Evolutionary conservation across 1,140 invertebrate genomes (phyloP).

Genomic region (Oreohelix idahoensis): DNA sequence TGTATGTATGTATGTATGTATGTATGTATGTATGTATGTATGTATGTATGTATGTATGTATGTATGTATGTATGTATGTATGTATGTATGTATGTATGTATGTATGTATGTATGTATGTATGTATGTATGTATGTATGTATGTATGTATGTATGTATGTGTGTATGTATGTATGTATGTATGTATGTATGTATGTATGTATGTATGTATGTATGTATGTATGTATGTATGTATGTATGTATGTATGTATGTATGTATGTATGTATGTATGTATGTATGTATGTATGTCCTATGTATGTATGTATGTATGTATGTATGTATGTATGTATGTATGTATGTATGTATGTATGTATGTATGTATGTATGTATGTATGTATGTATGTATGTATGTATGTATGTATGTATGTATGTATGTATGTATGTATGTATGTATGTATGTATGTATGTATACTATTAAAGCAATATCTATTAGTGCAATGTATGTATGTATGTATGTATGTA

Average conservation of each 20-base stretch:
- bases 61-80: constrained; percentile 21
- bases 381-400: constrained; percentile 3
- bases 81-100: neutral
- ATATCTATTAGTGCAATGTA: too few relatives aligned
- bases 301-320: neutral
- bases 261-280: too few relatives aligned
- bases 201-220: too few relatives aligned
- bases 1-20: neutral
- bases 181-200: neutral
- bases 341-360: neutral
- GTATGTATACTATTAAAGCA: neutral
- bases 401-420: constrained; percentile 11
- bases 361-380: constrained; percentile 9
- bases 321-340: constrained; percentile 6
- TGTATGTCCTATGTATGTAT: too few relatives aligned
- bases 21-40: neutral
- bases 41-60: constrained; percentile 21
- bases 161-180: neutral
- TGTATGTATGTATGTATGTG: neutral
- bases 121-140: neutral
- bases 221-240: too few relatives aligned
- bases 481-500: too few relatives aligned
- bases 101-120: neutral
- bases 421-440: neutral
- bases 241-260: too few relatives aligned